Percentiles rank a stretch among this genome's conserved stretches.
These are phyloP conservation scores for Philereme transversata DNA, from an alignment of 2,888 invertebrate genomes.

Conservation along the genomic window DNA sequence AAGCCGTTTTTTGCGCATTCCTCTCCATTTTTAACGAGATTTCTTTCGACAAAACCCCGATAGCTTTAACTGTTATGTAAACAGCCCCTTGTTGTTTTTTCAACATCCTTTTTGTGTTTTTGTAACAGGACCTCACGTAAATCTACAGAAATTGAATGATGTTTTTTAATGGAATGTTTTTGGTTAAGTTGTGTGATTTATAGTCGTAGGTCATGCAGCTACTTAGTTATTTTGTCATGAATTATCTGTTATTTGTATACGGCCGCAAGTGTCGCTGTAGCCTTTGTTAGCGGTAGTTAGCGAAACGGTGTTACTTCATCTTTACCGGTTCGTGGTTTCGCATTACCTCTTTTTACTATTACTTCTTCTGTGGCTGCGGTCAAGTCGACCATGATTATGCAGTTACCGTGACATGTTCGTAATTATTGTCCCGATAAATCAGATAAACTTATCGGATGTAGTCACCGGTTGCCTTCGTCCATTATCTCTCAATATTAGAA, in stretches of 20 bases:
- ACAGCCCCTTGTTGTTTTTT: constrained; percentile 59
- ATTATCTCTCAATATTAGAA: constrained; percentile 65
- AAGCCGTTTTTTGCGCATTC: constrained; percentile 69
- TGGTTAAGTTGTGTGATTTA: constrained; percentile 15
- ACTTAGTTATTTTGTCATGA: no score
- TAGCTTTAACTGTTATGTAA: constrained; percentile 71
- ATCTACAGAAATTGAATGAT: constrained; percentile 11
- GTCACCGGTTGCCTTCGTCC: constrained; percentile 30
- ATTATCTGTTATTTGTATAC: no score
- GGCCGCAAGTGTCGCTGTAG: constrained; percentile 21
- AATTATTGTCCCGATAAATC: constrained; percentile 67
- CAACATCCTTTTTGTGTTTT: constrained; percentile 46
- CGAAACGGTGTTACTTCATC: constrained; percentile 49
- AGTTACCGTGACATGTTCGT: constrained; percentile 60
- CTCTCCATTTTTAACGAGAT: constrained; percentile 70
- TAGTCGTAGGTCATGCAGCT: no score
- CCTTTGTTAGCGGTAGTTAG: constrained; percentile 62
- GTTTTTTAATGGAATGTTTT: constrained; percentile 13
- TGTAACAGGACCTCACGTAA: constrained; percentile 26
- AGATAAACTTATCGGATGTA: constrained; percentile 58
- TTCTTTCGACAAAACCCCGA: constrained; percentile 62
- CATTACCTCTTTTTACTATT: constrained; percentile 52
- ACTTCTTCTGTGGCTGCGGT: constrained; percentile 19
- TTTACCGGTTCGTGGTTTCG: constrained; percentile 48
- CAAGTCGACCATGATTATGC: constrained; percentile 56